A percentile compares a stretch with the other conserved stretches of the same genome.
Evolutionary conservation across 2,113 vertebrate species (phyloP).

Genomic region (Syngnathus typhle): DNA sequence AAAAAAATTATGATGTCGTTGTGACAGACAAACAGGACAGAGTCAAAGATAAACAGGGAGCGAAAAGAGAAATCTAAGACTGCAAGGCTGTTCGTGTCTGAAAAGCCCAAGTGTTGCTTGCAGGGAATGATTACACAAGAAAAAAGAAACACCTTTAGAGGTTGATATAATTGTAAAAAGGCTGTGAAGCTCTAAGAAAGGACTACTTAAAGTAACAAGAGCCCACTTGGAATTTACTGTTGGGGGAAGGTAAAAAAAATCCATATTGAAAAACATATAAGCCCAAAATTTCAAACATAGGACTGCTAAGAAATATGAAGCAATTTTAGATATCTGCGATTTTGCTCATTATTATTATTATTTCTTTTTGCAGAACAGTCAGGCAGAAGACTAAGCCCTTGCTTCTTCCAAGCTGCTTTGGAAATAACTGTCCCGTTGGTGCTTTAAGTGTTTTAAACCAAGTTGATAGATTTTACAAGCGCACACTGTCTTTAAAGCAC

Average conservation of each 20-base stretch:
- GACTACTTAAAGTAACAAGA: not conserved
- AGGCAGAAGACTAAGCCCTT: not conserved
- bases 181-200: not conserved
- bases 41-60: not conserved
- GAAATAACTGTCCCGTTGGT: not conserved
- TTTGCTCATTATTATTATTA: not conserved
- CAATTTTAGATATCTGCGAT: not conserved
- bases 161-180: not conserved
- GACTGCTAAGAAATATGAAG: not conserved
- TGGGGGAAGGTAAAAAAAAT: slow-evolving; percentile 8
- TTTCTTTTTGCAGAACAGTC: not conserved
- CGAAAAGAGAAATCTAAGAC: not conserved
- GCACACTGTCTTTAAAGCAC: not conserved
- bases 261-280: not conserved
- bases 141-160: not conserved
- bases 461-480: not conserved
- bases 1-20: slow-evolving; percentile 19
- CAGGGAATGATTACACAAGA: slow-evolving; percentile 12
- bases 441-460: not conserved
- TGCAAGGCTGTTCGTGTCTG: not conserved
- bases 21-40: slow-evolving; percentile 20
- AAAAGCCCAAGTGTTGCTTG: slow-evolving; percentile 1
- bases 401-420: not conserved
- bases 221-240: not conserved
- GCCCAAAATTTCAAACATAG: not conserved